phyloP scores from a whole-genome alignment of 2,888 invertebrate species.

The Dasysyrphus tricinctus region DNA sequence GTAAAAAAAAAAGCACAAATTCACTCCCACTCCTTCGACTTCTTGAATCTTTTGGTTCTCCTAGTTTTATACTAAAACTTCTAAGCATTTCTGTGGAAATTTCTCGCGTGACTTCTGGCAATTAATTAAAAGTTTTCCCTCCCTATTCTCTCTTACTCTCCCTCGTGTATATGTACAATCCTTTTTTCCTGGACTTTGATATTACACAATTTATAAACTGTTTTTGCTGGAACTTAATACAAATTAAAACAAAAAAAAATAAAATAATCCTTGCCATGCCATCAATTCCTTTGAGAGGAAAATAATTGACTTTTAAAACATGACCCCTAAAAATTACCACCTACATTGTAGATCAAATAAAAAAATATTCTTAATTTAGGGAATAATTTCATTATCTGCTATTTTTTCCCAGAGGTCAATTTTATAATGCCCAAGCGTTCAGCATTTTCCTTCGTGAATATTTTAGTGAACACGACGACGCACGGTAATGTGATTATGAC shows the following conservation, averaged over 20 bases:
- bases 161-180: background rate
- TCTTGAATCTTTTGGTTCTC: background rate
- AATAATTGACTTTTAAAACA: constrained; percentile 26
- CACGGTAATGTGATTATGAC: constrained; percentile 47
- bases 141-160: constrained; percentile 16
- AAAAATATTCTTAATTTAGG: constrained; percentile 37
- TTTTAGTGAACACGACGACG: constrained; percentile 4
- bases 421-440: constrained; percentile 42
- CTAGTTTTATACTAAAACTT: constrained; percentile 49
- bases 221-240: constrained; percentile 28
- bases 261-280: constrained; percentile 8
- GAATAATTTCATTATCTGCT: constrained; percentile 51
- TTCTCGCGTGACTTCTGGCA: constrained; percentile 72
- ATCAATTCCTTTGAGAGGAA: constrained; percentile 7
- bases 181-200: constrained; percentile 7
- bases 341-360: constrained; percentile 24
- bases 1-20: constrained; percentile 33
- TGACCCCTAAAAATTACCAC: constrained; percentile 30
- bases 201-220: constrained; percentile 56
- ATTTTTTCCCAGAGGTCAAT: constrained; percentile 28
- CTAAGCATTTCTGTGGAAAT: constrained; percentile 69
- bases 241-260: background rate
- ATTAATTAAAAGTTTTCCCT: constrained; percentile 72
- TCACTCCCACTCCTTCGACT: background rate
- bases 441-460: constrained; percentile 18